Base-by-base conservation (phyloP, 2,113 vertebrate genomes). In the Hoplias malabaricus region DNA sequence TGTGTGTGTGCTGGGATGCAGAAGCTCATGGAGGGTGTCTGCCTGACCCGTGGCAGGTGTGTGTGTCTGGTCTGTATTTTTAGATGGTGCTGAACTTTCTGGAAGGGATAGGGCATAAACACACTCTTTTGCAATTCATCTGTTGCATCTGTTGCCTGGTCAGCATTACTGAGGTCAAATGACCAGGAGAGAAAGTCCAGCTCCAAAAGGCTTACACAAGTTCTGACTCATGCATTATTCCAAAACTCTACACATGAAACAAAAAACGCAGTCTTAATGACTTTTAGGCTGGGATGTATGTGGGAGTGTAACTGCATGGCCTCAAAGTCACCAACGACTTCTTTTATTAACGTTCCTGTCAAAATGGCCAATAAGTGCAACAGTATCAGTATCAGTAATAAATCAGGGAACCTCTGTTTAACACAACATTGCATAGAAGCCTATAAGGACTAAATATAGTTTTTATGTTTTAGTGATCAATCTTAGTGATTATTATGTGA, bases 21-120 rank as follows among this genome's bases (percentile, higher is more conserved):
- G 25, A 29, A 73, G 69, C 63, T 67, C 53, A 54, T 69, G 62
- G 38, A 46, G 65, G 38, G 29, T 62, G 79, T 78, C 62, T 75
- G 82, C 46, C 34, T 50, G 75, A 57, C 42, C 72, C 63, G 2
- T 66, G 61, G 67, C 82, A 78, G 79, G 75, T 84, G 82, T 80
- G 67, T 50, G 34, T n/a, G n/a, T n/a, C n/a, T n/a, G n/a, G n/a
- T 5, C 36, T 13, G 48, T 82, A 82, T 82, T 75, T 82, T 82
- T 79, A 79, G 80, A 75, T 38, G 27, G 42, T 11, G 16, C 34
- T 54, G 69, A 29, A 21, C 29, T 46, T 33, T 75, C 65, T 57
- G 21, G 8, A 73, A 73, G 36, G 61, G 50, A 11, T 50, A 43
- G 31, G 70, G 74, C 62, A 42, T 78, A 70, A 77, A 78, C 70